Percentiles rank a stretch among this genome's conserved stretches.
phyloP scores from a whole-genome alignment of 2,113 vertebrate genomes.

The Ctenodactylus gundi region DNA sequence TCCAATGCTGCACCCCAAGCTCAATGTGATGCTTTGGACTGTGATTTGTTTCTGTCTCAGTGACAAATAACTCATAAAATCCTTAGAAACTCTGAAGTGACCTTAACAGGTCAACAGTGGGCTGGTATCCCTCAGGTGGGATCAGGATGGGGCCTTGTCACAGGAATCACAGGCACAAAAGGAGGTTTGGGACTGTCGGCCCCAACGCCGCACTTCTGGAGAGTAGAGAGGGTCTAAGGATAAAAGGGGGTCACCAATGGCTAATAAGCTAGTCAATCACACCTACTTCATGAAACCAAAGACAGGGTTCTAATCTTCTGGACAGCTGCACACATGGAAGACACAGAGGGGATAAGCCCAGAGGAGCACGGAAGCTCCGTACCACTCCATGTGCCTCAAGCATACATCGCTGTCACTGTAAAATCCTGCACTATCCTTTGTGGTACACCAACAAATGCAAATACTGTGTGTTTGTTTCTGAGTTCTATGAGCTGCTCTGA shows the following conservation, averaged over 20 bases:
- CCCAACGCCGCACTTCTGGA: neutral
- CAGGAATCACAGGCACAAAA: neutral
- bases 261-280: neutral
- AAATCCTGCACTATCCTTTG: neutral
- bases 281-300: neutral
- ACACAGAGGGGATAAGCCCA: accelerated
- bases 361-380: neutral
- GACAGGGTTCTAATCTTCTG: neutral
- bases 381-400: neutral
- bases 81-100: neutral
- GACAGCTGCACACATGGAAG: too few relatives aligned
- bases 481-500: too few relatives aligned
- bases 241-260: neutral
- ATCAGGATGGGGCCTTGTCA: neutral
- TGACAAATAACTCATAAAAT: neutral
- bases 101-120: neutral
- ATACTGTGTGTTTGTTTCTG: neutral
- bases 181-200: neutral
- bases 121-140: neutral
- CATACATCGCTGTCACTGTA: neutral
- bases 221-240: neutral
- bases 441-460: too few relatives aligned
- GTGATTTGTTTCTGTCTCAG: neutral
- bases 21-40: neutral
- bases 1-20: neutral